Evolutionary conservation across 2,797 vertebrate species (phyloP).

Genomic region (Ctenosaura bakeri): DNA sequence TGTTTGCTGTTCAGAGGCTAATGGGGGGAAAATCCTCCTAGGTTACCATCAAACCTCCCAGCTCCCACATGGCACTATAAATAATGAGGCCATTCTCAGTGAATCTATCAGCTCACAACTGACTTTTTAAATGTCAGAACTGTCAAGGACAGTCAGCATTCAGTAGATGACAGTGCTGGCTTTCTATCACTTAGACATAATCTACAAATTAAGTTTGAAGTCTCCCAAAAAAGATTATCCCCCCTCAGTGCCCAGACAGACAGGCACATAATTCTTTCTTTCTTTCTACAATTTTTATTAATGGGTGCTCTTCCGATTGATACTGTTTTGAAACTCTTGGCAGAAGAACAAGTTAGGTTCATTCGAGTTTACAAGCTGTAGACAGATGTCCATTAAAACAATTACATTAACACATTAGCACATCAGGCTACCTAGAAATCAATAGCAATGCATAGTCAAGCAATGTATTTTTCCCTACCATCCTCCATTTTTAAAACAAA

Average conservation of each 20-base stretch:
- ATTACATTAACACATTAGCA: constrained; percentile 58
- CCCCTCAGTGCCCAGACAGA: not conserved
- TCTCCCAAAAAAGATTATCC: constrained; percentile 64
- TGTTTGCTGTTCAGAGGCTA: constrained; percentile 47
- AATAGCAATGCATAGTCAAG: constrained; percentile 50
- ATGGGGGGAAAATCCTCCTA: constrained; percentile 53
- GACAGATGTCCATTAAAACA: constrained; percentile 67
- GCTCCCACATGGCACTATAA: constrained; percentile 40
- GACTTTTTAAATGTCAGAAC: constrained; percentile 63
- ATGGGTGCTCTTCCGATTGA: constrained; percentile 41
- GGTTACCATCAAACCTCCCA: constrained; percentile 55
- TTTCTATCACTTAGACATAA: constrained; percentile 59
- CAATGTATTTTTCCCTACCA: constrained; percentile 39
- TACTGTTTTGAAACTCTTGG: constrained; percentile 49
- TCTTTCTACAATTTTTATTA: constrained; percentile 37
- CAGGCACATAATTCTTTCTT: not conserved
- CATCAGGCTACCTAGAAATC: constrained; percentile 62
- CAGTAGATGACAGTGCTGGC: constrained; percentile 51
- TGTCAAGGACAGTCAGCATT: constrained; percentile 67
- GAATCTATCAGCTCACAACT: constrained; percentile 53
- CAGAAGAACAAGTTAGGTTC: constrained; percentile 38
- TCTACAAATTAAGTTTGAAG: constrained; percentile 74
- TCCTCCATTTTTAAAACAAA: not conserved
- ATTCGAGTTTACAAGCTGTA: constrained; percentile 65
- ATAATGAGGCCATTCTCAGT: constrained; percentile 64